phyloP scores from a whole-genome alignment of 2,797 vertebrate genomes.

The Lacerta viridis region DNA sequence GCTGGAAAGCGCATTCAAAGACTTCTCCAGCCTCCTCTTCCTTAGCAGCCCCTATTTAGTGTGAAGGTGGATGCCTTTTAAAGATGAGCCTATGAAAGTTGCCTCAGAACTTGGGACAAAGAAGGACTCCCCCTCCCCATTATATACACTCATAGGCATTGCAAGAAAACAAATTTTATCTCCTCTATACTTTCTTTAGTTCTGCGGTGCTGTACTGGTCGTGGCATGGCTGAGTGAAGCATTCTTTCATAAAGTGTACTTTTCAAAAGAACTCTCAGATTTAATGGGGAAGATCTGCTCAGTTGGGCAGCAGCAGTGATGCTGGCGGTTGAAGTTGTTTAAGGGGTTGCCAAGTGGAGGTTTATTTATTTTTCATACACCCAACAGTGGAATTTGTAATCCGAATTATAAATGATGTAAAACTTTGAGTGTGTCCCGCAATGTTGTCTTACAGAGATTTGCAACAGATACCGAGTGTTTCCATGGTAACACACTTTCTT shows the following conservation, averaged over 20 bases:
- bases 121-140: no score
- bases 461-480: slow-evolving; percentile 51
- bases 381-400: slow-evolving; percentile 39
- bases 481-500: slow-evolving; percentile 69
- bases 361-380: slow-evolving; percentile 23
- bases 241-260: not conserved
- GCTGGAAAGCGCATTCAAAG: not conserved
- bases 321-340: not conserved
- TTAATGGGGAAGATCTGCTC: not conserved
- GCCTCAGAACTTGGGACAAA: not conserved
- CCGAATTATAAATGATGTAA: slow-evolving; percentile 55
- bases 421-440: slow-evolving; percentile 46
- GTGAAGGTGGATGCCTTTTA: not conserved
- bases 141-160: not conserved
- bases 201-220: not conserved
- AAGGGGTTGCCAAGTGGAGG: not conserved
- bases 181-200: not conserved
- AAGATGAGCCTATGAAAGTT: not conserved
- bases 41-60: not conserved
- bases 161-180: not conserved
- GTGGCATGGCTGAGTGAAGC: not conserved
- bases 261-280: not conserved
- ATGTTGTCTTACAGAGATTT: slow-evolving; percentile 54
- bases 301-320: not conserved
- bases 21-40: not conserved